Base-by-base conservation (phyloP, 1,140 invertebrate genomes). In the Sitobion miscanthi region DNA sequence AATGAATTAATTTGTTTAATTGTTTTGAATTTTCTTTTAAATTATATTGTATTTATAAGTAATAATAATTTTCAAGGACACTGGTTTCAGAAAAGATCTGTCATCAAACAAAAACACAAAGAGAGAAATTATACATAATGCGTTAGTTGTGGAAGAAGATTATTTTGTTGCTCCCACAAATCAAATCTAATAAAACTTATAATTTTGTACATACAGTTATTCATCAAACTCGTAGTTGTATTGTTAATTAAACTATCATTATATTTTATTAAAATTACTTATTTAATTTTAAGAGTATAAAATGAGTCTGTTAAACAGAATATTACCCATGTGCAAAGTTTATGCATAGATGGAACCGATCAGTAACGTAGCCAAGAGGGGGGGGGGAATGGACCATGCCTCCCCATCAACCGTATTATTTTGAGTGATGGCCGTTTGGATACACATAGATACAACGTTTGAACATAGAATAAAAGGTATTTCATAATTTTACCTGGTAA, bases 121-220 rank as follows among this genome's bases (percentile, higher is more conserved):
- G 90, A 95, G 96, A 23, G 96, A 97, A 94, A 96, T 99, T 94
- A 94, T 99, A 62, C 95, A 95, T 88, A 98, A 98, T 96, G 97
- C 98, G 17, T 94, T 95, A 86, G 86, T 97, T 90, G 96, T 96
- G 42, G 97, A 98, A 94, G 98, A 99, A 95, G 97, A 98, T 94
- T 99, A 98, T 95, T 98, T 98, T 96, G 97, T 98, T 25, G 97
- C 98, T 45, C 98, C 98, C 45, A 96, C 97, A 49, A 85, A 57
- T 85, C 91, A 54, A 69, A 5, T 90, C 38, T 97, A 97, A 94
- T 98, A 97, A 95, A 97, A 45, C 82, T 90, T n/a, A 83, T 30
- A 90, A 45, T 57, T 90, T 57, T 62, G 4, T 83, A 77, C 25
- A 47, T 45, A 23, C 23, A 38, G 1, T 38, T 89, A 54, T 42